phyloP scores from a whole-genome alignment of 2,888 invertebrate species.

The Sialis lutaria region DNA sequence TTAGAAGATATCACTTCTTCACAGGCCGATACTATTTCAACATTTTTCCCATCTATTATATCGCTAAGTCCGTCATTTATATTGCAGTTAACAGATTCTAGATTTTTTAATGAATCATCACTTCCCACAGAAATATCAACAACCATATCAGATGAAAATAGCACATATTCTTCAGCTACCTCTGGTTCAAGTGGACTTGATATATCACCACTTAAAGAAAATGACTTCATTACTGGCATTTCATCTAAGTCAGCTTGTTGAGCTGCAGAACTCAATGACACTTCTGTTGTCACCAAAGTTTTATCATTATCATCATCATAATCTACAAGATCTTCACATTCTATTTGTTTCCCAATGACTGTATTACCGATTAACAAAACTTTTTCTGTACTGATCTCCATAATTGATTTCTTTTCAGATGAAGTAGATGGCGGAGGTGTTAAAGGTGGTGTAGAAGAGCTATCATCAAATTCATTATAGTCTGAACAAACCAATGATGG shows the following conservation, averaged over 20 bases:
- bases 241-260: constrained; percentile 38
- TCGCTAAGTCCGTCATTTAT: constrained; percentile 19
- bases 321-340: constrained; percentile 20
- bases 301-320: constrained; percentile 40
- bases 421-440: constrained; percentile 24
- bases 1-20: constrained; percentile 7
- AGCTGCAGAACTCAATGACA: constrained; percentile 37
- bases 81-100: constrained; percentile 20
- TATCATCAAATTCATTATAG: constrained; percentile 41
- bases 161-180: constrained; percentile 40
- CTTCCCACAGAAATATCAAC: constrained; percentile 36
- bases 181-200: constrained; percentile 40
- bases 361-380: not conserved
- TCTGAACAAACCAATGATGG: constrained; percentile 37
- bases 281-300: constrained; percentile 35
- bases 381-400: not conserved
- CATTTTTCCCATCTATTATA: constrained; percentile 18
- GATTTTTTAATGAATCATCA: constrained; percentile 30
- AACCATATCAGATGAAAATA: constrained; percentile 42
- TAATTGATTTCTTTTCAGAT: constrained; percentile 2
- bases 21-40: constrained; percentile 14
- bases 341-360: not conserved
- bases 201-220: constrained; percentile 36
- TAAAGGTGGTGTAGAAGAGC: constrained; percentile 34
- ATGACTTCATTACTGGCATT: constrained; percentile 36